Conservation (phyloP, 1,140 invertebrate genomes). For the Rhagoletis pomonella region DNA sequence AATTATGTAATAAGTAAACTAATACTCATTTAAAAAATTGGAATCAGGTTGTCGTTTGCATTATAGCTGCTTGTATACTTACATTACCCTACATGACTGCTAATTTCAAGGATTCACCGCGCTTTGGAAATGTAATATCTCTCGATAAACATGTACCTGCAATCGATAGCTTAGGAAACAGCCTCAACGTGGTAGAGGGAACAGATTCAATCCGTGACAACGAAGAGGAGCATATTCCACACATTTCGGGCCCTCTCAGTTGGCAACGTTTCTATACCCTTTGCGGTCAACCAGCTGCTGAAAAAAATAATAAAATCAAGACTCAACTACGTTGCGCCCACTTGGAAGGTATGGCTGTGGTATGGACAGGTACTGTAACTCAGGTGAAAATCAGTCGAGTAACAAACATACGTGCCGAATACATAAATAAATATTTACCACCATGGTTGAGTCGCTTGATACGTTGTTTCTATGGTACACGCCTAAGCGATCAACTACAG, state of each 20-base stretch:
- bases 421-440: constrained; percentile 78
- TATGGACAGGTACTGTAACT: constrained; percentile 84
- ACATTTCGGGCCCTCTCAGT: constrained; percentile 63
- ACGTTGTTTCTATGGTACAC: constrained; percentile 82
- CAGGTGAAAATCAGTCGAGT: constrained; percentile 80
- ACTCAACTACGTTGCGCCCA: constrained; percentile 82
- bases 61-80: constrained; percentile 74
- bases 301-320: constrained; percentile 79
- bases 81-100: constrained; percentile 75
- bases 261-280: constrained; percentile 85
- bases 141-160: constrained; percentile 57
- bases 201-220: neutral
- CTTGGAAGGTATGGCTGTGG: constrained; percentile 79
- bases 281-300: constrained; percentile 82
- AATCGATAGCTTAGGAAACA: constrained; percentile 50
- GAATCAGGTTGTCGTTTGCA: constrained; percentile 65
- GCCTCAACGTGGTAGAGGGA: neutral
- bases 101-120: constrained; percentile 73
- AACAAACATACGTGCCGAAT: constrained; percentile 78
- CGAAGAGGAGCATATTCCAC: constrained; percentile 55
- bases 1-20: too few relatives aligned
- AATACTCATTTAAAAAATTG: too few relatives aligned
- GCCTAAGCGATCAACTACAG: constrained; percentile 76
- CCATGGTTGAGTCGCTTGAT: constrained; percentile 77
- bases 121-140: constrained; percentile 64